Evolutionary conservation across 2,797 vertebrate genomes (phyloP), one percentile per base, ranked within the genome.

Genomic region (Emys orbicularis): DNA sequence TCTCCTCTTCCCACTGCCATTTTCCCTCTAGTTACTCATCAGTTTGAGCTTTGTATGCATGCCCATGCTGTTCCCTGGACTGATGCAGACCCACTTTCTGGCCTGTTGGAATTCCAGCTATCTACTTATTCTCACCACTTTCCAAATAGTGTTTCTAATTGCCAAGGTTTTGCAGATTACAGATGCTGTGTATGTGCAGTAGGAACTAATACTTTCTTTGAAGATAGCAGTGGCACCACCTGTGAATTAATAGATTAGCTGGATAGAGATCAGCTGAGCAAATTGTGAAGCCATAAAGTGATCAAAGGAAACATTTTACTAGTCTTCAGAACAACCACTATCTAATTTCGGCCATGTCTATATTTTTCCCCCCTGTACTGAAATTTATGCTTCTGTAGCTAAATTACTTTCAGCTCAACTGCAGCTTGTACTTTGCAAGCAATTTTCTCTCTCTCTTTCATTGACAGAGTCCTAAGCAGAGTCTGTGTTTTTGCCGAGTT

Each of bases 11-110:
- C 12, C 88, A 65, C 25, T 25, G 0, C 23, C 72, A 23, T 34
- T 57, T 77, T 49, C 16, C 13, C 86, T 86, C 74, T 83, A 3
- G 74, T 29, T 86, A 49, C 18, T n/a, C 2, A 1, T 76, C 1
- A 1, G 31, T 84, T 80, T 84, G 81, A 84, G 10, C 79, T 82
- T 9, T 49, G 25, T 90, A 34, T 79, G 72, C 18, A 4, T 29
- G 41, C 3, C 6, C 25, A 2, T 0, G 0, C 29, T 34, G 49
- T 37, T 57, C 47, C n/a, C 83, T 79, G 6, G 61, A 85, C 74
- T 52, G 47, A n/a, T 27, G 3, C 25, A 0, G 0, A 80, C 34
- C 29, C 59, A 85, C n/a, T 1, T 59, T 80, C 57, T 49, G 79
- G 76, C 29, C 52, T 88, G 44, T 44, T 74, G 76, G 25, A 93